Base-by-base conservation (phyloP, 2,888 invertebrate genomes). In the Sphaerophoria rueppellii region DNA sequence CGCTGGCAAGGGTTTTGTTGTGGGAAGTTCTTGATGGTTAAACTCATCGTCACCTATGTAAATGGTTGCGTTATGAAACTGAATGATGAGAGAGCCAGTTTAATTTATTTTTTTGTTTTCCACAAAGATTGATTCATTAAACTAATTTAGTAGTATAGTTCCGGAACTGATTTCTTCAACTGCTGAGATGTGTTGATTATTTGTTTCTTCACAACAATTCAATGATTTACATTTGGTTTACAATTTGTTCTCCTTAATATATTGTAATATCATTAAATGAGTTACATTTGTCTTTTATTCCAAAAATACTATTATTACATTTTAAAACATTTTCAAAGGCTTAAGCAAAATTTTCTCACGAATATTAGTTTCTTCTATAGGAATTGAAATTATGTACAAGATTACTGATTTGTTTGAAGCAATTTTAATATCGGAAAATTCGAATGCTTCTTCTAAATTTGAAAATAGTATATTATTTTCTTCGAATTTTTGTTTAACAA, bases 371-470 rank as follows among this genome's bases (percentile, higher is more conserved):
- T 34, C 58, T 58, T 48, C 58, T n/a, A 34, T 71, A 37, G 71
- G 58, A 58, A 58, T 71, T 46, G 16, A 60, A n/a, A 71, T 71
- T 32, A 72, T 72, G 32, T 72, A 72, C 35, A 71, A 46, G 9
- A 60, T 16, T 7, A 11, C 52, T 52, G 58, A 58, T 12, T 61
- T 61, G 9, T 40, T 32, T 52, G 52, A 52, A 40, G 54, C 72
- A 14, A 72, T 40, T 72, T n/a, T 61, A 24, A 72, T 54, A 11
- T 72, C 54, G 35, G 60, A 50, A n/a, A 72, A 72, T 34, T 72
- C 72, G 6, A 71, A 24, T 35, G 58, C 58, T 12, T 58, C 50
- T 35, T 58, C 70, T 57, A 57, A 12, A 14, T 70, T 57, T 40
- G 50, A 12, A 7, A 50, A 71, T 35, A 50, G 60, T 7, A 60